Evolutionary conservation across 2,888 invertebrate genomes (phyloP), one percentile per base, ranked within the genome.

Genomic region (Clepsis dumicolana): DNA sequence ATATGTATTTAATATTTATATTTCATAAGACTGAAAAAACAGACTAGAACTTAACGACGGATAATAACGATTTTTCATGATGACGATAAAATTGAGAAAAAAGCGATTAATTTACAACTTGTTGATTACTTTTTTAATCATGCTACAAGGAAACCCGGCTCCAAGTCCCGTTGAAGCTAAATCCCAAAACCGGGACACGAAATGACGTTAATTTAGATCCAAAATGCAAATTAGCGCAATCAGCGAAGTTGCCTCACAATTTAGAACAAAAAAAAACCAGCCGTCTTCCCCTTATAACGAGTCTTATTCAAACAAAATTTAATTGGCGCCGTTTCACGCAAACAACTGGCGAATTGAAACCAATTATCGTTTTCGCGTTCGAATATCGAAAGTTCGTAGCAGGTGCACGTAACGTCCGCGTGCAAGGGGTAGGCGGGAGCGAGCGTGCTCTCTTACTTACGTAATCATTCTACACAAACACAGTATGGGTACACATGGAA

Each of bases 301-400:
- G 35, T 70, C 65, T 64, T 79, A 78, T 80, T 78, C 82, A 81
- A 86, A 88, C 87, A 87, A 88, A 87, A 87, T 90, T 89, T 89
- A 91, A 90, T 90, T 87, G 89, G 82, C 79, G 80, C 86, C 84
- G 85, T 87, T 89, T 85, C 81, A 85, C 75, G 80, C 87, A 89
- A 90, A 91, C 89, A 90, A 88, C 84, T 83, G 84, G 77, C 79
- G 61, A 86, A 88, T 89, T 82, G 89, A 88, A 89, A 89, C 88
- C 91, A 91, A 91, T 91, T 90, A 90, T 88, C 89, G 90, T 88
- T 90, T 87, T 86, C 90, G 84, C 85, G 86, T 88, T 84, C 83
- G 85, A 83, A 86, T 89, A 89, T 88, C 88, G 88, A 89, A 89
- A 89, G 89, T 90, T 88, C 80, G 90, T 82, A 85, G 85, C 90